Evolutionary conservation across 1,140 invertebrate species (phyloP).

Genomic region (Anastatus disparis): DNA sequence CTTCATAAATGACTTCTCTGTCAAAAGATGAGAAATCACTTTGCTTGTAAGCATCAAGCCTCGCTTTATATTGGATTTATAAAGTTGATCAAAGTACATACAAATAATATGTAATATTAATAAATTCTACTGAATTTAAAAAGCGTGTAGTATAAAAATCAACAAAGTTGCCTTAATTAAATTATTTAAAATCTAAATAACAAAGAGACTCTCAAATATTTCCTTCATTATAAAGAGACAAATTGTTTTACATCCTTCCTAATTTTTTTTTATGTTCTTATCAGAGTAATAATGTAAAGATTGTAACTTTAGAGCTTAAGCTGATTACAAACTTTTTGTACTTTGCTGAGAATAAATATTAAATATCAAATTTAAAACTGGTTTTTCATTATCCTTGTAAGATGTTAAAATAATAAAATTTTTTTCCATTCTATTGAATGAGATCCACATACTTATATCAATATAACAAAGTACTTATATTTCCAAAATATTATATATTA

Average conservation of each 20-base stretch:
- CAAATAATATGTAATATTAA: slow-evolving; percentile 48
- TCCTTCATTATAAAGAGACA: slow-evolving; percentile 16
- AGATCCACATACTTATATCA: too few relatives aligned
- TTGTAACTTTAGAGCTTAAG: slow-evolving; percentile 47
- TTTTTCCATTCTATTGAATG: too few relatives aligned
- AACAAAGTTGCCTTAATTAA: slow-evolving; percentile 60
- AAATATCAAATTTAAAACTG: too few relatives aligned
- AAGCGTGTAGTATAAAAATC: slow-evolving; percentile 46
- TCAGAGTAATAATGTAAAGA: slow-evolving; percentile 27
- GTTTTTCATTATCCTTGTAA: too few relatives aligned
- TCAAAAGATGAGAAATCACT: background rate
- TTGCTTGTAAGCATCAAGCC: slow-evolving; percentile 5
- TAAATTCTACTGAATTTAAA: slow-evolving; percentile 26
- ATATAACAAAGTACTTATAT: too few relatives aligned
- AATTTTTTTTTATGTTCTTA: slow-evolving; percentile 7
- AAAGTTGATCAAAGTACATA: slow-evolving; percentile 14
- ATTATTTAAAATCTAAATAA: slow-evolving; percentile 49
- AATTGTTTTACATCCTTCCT: slow-evolving; percentile 1
- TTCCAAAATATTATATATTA: too few relatives aligned
- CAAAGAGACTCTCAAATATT: slow-evolving; percentile 18
- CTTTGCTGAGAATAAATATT: slow-evolving; percentile 56
- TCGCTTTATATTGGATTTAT: slow-evolving; percentile 10
- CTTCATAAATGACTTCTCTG: background rate
- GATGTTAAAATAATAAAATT: too few relatives aligned
- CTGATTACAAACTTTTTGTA: slow-evolving; percentile 53